These are phyloP conservation scores for Papilio helenus DNA, from an alignment of 1,140 invertebrate genomes.

Conservation along the genomic window DNA sequence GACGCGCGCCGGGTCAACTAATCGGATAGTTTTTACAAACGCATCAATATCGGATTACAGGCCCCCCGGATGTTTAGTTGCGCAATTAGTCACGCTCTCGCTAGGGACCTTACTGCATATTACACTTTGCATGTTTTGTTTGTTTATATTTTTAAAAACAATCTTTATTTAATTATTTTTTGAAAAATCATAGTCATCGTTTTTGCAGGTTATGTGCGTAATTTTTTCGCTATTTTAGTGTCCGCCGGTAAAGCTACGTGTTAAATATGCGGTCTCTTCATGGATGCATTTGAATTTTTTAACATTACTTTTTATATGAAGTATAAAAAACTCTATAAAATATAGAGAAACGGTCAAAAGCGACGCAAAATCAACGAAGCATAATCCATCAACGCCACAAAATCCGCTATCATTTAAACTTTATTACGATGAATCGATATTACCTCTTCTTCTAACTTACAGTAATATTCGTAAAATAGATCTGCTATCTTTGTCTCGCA, in stretches of 20 bases:
- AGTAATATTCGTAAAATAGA: slow-evolving; percentile 39
- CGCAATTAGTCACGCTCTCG: slow-evolving; percentile 73
- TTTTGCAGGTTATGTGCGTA: not conserved
- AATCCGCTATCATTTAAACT: slow-evolving; percentile 79
- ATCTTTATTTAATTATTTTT: not conserved
- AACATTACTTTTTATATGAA: not conserved
- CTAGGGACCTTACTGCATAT: slow-evolving; percentile 46
- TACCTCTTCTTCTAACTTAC: slow-evolving; percentile 50
- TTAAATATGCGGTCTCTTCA: no score
- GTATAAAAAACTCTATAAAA: slow-evolving; percentile 3
- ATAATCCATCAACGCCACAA: slow-evolving; percentile 78
- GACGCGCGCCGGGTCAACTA: slow-evolving; percentile 44
- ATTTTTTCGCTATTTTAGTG: no score
- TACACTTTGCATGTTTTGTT: not conserved
- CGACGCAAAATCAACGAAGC: slow-evolving; percentile 61
- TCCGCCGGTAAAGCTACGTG: no score
- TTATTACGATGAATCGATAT: slow-evolving; percentile 73
- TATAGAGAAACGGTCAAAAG: slow-evolving; percentile 36
- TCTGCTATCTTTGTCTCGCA: slow-evolving; percentile 51
- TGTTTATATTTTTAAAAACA: slow-evolving; percentile 16
- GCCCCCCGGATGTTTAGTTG: slow-evolving; percentile 74
- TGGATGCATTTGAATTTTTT: no score
- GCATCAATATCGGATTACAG: slow-evolving; percentile 80
- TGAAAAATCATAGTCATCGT: not conserved
- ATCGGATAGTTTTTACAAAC: slow-evolving; percentile 81